Evolutionary conservation across 2,888 invertebrate genomes (phyloP).

Genomic region (Hyalella azteca): DNA sequence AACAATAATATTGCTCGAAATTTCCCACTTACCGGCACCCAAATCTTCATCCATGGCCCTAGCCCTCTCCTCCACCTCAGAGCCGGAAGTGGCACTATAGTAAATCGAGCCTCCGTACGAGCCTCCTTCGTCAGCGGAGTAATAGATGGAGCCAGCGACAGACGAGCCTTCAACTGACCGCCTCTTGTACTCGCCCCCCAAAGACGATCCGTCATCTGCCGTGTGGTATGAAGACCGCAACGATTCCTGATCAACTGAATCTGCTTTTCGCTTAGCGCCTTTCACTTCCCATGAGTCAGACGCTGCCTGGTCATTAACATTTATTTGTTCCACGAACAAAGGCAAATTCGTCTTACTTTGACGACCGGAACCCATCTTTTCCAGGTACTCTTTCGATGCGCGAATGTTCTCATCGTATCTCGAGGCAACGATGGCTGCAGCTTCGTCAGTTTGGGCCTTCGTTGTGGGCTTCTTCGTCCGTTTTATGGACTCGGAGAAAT

Average conservation of each 20-base stretch:
- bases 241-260: slow-evolving; percentile 36
- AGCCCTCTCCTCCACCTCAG: slow-evolving; percentile 53
- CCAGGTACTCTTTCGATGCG: slow-evolving; percentile 40
- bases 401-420: slow-evolving; percentile 46
- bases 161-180: slow-evolving; percentile 51
- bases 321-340: not conserved
- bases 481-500: slow-evolving; percentile 37
- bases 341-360: not conserved
- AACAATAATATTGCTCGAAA: too few species aligned
- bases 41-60: slow-evolving; percentile 42
- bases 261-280: slow-evolving; percentile 51
- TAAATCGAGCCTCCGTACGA: slow-evolving; percentile 55
- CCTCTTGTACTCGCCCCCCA: slow-evolving; percentile 41
- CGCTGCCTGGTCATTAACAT: not conserved
- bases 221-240: slow-evolving; percentile 44
- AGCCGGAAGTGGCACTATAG: slow-evolving; percentile 56
- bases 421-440: slow-evolving; percentile 44
- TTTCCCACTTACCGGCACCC: slow-evolving; percentile 47
- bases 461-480: slow-evolving; percentile 1
- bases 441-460: not conserved
- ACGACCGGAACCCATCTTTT: not conserved
- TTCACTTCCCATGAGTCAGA: not conserved
- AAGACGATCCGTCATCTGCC: slow-evolving; percentile 31
- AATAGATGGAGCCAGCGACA: slow-evolving; percentile 53
- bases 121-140: slow-evolving; percentile 56